Evolutionary conservation across 2,797 vertebrate genomes (phyloP).

Genomic region (Pipistrellus pipistrellus): DNA sequence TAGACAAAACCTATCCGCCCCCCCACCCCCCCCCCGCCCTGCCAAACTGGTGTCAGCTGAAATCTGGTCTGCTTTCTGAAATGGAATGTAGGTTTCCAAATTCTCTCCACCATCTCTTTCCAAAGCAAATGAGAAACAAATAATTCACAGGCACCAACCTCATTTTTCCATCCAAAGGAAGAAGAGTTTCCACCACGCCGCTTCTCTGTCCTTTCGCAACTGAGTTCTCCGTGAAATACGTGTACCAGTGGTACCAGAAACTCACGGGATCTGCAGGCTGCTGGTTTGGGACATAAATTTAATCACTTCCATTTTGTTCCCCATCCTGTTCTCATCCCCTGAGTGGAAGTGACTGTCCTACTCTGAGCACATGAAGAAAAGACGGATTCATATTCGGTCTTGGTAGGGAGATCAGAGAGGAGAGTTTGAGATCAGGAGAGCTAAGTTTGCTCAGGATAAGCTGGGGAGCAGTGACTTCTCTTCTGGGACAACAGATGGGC

Average conservation of each 20-base stretch:
- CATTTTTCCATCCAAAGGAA: constrained; percentile 36
- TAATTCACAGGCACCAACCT: constrained; percentile 27
- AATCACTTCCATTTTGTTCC: background rate
- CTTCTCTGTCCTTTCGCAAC: background rate
- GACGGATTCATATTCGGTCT: background rate
- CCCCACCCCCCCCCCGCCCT: rapidly evolving
- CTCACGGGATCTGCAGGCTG: background rate
- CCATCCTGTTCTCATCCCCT: background rate
- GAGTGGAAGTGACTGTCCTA: background rate
- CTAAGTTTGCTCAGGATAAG: background rate
- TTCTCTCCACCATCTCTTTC: constrained; percentile 61
- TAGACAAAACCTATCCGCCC: background rate
- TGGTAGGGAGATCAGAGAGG: no score
- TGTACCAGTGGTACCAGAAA: background rate
- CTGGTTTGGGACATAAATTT: background rate
- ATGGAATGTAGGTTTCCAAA: constrained; percentile 68
- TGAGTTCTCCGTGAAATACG: background rate
- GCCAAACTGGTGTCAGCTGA: constrained; percentile 59
- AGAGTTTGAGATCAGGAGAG: background rate
- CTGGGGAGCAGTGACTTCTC: background rate
- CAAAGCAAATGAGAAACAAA: constrained; percentile 80
- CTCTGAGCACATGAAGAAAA: background rate
- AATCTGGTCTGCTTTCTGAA: constrained; percentile 56
- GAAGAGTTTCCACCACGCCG: background rate
- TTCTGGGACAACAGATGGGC: background rate